These are phyloP conservation scores for Lepidonotus clava DNA, from an alignment of 2,888 invertebrate species.

Conservation along the genomic window DNA sequence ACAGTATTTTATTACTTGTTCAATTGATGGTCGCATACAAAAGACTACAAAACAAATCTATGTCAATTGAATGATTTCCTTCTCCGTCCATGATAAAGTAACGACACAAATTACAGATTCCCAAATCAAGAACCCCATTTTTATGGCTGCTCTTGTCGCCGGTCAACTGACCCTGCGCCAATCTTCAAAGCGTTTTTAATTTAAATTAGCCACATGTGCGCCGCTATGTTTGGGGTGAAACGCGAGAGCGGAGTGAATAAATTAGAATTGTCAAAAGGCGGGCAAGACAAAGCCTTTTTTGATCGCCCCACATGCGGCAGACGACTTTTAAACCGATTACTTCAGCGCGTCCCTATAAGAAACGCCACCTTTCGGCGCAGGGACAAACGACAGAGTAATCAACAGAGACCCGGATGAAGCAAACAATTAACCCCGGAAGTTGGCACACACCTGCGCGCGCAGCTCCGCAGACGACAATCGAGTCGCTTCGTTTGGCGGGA, in stretches of 20 bases:
- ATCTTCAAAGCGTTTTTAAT: constrained; percentile 48
- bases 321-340: constrained; percentile 48
- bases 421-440: constrained; percentile 53
- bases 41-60: too few species aligned
- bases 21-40: too few species aligned
- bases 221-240: background rate
- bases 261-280: constrained; percentile 40
- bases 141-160: background rate
- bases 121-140: background rate
- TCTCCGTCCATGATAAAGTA: too few species aligned
- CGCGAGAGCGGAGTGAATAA: constrained; percentile 5
- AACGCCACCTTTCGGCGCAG: background rate
- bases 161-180: background rate
- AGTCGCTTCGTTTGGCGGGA: background rate
- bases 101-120: too few species aligned
- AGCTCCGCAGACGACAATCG: constrained; percentile 24
- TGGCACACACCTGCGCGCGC: constrained; percentile 50
- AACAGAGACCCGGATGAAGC: constrained; percentile 43
- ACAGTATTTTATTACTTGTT: too few species aligned
- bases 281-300: constrained; percentile 47
- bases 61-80: too few species aligned
- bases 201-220: constrained; percentile 49
- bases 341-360: constrained; percentile 40
- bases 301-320: background rate
- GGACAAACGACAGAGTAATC: constrained; percentile 39